These are phyloP conservation scores for Ferdinandea cuprea DNA, from an alignment of 2,888 invertebrate species.

Conservation along the genomic window DNA sequence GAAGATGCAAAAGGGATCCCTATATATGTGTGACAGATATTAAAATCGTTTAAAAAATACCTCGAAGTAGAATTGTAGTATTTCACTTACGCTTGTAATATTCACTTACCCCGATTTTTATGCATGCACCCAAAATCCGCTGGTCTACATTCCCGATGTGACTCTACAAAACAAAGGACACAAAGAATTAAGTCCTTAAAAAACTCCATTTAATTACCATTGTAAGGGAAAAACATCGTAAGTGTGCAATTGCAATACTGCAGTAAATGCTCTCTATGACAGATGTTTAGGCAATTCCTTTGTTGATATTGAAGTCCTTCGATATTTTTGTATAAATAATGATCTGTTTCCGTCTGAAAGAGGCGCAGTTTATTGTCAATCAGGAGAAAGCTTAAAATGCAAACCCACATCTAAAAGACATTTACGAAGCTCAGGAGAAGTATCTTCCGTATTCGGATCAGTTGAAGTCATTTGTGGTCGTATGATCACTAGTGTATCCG, in stretches of 20 bases:
- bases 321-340: constrained; percentile 73
- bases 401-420: constrained; percentile 78
- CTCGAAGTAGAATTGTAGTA: no score
- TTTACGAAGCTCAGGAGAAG: constrained; percentile 78
- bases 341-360: constrained; percentile 73
- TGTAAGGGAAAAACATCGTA: constrained; percentile 78
- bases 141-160: constrained; percentile 71
- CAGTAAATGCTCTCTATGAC: constrained; percentile 79
- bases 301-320: constrained; percentile 75
- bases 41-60: no score
- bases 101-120: constrained; percentile 78
- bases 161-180: constrained; percentile 18
- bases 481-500: constrained; percentile 79
- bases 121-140: constrained; percentile 79
- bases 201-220: constrained; percentile 72
- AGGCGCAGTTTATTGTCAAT: not conserved
- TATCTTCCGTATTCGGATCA: constrained; percentile 76
- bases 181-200: not conserved
- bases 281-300: constrained; percentile 79
- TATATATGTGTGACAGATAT: no score
- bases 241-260: constrained; percentile 80
- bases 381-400: not conserved
- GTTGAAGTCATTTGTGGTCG: constrained; percentile 79
- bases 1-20: no score
- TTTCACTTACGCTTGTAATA: not conserved